Percentiles rank a stretch among this genome's conserved stretches.
Conservation (phyloP, 1,140 invertebrate species). For the Pomphorhynchus laevis region DNA sequence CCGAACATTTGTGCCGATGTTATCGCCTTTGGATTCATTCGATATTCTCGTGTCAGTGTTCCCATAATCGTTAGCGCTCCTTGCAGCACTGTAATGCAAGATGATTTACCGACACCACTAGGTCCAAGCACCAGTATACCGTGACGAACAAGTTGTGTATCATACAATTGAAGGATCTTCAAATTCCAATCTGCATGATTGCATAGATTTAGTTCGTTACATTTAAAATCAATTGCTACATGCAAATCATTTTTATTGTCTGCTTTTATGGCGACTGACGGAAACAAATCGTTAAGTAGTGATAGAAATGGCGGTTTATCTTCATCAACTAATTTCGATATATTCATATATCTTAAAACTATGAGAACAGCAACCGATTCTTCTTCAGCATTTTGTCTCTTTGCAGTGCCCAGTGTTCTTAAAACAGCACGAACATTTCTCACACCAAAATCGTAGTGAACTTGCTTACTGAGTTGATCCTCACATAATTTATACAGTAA, state of each 20-base stretch:
- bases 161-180: conserved; percentile 45
- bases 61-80: conserved; percentile 46
- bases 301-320: conserved; percentile 81
- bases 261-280: conserved; percentile 56
- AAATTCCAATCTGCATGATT: conserved; percentile 64
- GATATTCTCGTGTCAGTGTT: conserved; percentile 51
- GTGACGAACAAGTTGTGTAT: conserved; percentile 55
- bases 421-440: conserved; percentile 70
- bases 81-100: conserved; percentile 72
- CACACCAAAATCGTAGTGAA: conserved; percentile 79
- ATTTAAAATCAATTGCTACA: conserved; percentile 15
- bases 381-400: conserved; percentile 50
- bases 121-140: conserved; percentile 86
- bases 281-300: conserved; percentile 64
- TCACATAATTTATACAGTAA: conserved; percentile 79
- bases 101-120: conserved; percentile 60
- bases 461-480: conserved; percentile 79
- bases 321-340: conserved; percentile 75
- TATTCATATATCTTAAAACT: conserved; percentile 73
- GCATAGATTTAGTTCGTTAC: conserved; percentile 28
- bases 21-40: conserved; percentile 90
- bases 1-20: conserved; percentile 89
- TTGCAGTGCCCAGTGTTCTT: conserved; percentile 50
- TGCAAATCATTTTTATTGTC: conserved; percentile 39
- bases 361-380: conserved; percentile 81